Conservation (phyloP, 2,797 vertebrate species). For the Microctenopoma lineatum region DNA sequence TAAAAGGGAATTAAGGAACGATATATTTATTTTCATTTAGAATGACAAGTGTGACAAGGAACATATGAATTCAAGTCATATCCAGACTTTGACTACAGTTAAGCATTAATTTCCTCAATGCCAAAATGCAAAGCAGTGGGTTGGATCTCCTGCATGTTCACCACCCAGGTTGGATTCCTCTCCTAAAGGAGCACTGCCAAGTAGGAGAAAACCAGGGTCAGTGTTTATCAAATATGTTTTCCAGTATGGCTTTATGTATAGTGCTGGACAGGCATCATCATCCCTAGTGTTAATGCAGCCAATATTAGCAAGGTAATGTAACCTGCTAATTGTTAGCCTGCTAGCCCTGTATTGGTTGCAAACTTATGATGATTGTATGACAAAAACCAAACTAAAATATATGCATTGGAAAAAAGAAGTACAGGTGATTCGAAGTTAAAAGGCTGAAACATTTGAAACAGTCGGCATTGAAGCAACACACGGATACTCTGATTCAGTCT, state of each 20-base stretch:
- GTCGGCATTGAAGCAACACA: conserved; percentile 18
- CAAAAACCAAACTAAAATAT: too few species aligned
- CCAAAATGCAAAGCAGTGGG: conserved; percentile 28
- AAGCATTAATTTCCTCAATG: conserved; percentile 32
- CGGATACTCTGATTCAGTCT: conserved; percentile 17
- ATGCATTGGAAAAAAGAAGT: too few species aligned
- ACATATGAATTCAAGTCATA: conserved; percentile 20
- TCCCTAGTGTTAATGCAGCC: too few species aligned
- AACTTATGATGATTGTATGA: too few species aligned
- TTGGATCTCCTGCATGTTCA: conserved; percentile 21
- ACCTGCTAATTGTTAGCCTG: too few species aligned
- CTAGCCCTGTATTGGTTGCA: too few species aligned
- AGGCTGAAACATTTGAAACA: conserved; percentile 29
- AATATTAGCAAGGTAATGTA: too few species aligned
- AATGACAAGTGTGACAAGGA: conserved; percentile 19
- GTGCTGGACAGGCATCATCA: too few species aligned
- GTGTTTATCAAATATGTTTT: neutral
- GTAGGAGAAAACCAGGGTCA: neutral
- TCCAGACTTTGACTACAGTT: conserved; percentile 19
- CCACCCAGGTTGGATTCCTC: conserved; percentile 7
- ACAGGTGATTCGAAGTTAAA: conserved; percentile 31
- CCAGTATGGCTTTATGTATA: too few species aligned
- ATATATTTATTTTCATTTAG: conserved; percentile 23
- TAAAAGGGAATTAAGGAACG: neutral
- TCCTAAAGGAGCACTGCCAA: conserved; percentile 3